Percentiles rank a stretch among this genome's conserved stretches.
phyloP scores from a whole-genome alignment of 1,140 invertebrate species.

The Babylonia areolata region DNA sequence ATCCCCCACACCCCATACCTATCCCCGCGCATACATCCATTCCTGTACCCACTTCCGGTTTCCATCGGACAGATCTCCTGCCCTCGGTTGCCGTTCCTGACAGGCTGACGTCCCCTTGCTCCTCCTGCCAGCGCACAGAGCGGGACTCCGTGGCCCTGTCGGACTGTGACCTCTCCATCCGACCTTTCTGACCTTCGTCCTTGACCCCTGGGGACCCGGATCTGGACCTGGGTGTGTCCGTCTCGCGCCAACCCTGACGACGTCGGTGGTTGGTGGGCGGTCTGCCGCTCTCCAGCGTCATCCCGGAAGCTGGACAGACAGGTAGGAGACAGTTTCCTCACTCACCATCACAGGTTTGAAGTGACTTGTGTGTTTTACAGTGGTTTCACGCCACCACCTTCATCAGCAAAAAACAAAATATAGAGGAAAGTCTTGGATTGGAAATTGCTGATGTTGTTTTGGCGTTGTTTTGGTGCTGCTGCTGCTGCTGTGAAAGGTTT shows the following conservation, averaged over 20 bases:
- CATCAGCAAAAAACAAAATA: no score
- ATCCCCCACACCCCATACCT: no score
- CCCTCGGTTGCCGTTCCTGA: not conserved
- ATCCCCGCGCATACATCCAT: no score
- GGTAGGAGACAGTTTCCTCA: no score
- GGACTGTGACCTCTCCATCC: not conserved
- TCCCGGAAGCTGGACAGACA: not conserved
- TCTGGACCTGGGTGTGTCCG: not conserved
- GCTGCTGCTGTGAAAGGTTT: no score
- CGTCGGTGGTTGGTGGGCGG: not conserved
- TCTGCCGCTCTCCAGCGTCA: not conserved
- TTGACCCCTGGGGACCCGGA: not conserved
- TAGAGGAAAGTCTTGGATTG: no score
- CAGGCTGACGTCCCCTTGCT: not conserved
- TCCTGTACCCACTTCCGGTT: not conserved
- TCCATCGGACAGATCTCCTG: conserved; percentile 17
- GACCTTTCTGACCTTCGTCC: not conserved
- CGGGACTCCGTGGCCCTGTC: conserved; percentile 1
- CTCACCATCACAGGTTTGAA: no score
- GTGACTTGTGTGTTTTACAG: no score
- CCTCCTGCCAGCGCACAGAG: conserved; percentile 3
- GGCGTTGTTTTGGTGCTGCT: no score
- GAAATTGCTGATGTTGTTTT: no score
- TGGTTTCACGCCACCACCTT: no score
- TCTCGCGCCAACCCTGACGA: not conserved